Conservation (phyloP, 2,797 vertebrate species). For the Psittacula echo region DNA sequence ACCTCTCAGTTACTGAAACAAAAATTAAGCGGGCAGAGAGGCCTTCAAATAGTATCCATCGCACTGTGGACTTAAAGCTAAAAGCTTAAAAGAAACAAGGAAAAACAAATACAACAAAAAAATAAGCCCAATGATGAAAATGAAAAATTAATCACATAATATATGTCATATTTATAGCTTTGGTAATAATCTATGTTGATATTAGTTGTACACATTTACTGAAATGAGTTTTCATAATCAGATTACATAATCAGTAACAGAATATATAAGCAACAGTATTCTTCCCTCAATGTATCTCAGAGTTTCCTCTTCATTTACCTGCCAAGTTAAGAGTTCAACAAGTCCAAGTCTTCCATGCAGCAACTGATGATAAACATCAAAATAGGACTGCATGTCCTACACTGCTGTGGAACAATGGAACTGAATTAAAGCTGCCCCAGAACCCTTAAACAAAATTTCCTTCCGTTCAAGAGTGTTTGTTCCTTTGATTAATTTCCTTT, state of each 20-base stretch:
- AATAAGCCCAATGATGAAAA: neutral
- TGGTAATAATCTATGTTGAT: neutral
- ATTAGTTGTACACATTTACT: neutral
- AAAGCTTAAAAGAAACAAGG: neutral
- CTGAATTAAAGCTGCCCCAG: constrained; percentile 29
- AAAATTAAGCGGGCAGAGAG: neutral
- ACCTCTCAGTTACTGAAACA: neutral
- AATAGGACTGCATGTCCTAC: constrained; percentile 24
- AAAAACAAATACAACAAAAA: neutral
- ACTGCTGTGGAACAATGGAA: constrained; percentile 35
- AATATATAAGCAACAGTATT: neutral
- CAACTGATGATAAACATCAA: constrained; percentile 20
- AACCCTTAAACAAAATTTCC: constrained; percentile 52
- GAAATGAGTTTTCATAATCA: neutral
- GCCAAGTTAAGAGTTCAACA: constrained; percentile 15
- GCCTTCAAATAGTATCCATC: neutral
- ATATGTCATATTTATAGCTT: neutral
- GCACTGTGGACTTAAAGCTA: neutral
- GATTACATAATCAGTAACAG: neutral
- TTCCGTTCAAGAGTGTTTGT: constrained; percentile 24
- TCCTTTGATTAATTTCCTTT: constrained; percentile 60
- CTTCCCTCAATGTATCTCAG: neutral
- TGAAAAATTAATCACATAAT: neutral
- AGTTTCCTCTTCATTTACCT: constrained; percentile 15
- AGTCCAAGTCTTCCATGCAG: constrained; percentile 6